Evolutionary conservation across 2,113 vertebrate species (phyloP).

Genomic region (Loxodonta africana): DNA sequence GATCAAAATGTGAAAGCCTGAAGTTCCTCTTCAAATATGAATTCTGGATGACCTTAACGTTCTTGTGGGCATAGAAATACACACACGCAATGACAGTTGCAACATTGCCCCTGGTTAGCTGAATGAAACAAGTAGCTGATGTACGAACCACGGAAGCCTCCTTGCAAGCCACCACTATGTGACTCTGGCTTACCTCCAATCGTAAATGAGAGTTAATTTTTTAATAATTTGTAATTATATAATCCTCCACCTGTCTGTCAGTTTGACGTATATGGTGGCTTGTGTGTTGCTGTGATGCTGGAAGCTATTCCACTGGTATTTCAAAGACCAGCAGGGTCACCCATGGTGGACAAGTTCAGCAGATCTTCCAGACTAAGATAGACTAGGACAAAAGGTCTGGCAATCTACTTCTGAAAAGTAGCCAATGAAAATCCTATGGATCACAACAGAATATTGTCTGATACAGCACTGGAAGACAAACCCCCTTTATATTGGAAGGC

Average conservation of each 20-base stretch:
- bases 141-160: not conserved
- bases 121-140: not conserved
- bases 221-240: not conserved
- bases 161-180: not conserved
- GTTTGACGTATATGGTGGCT: too few relatives aligned
- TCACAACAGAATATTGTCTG: too few relatives aligned
- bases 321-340: too few relatives aligned
- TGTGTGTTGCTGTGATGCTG: too few relatives aligned
- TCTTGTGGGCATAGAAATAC: not conserved
- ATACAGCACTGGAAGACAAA: too few relatives aligned
- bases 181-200: not conserved
- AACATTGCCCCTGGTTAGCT: not conserved
- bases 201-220: not conserved
- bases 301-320: too few relatives aligned
- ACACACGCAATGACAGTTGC: fast-evolving
- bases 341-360: too few relatives aligned
- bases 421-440: too few relatives aligned
- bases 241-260: not conserved
- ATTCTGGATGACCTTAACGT: not conserved
- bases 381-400: too few relatives aligned
- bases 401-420: too few relatives aligned
- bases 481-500: too few relatives aligned
- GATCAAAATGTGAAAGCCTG: not conserved
- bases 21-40: slow-evolving; percentile 33
- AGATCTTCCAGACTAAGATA: too few relatives aligned